Base-by-base conservation (phyloP, 1,140 invertebrate genomes). In the Nebria ingens region DNA sequence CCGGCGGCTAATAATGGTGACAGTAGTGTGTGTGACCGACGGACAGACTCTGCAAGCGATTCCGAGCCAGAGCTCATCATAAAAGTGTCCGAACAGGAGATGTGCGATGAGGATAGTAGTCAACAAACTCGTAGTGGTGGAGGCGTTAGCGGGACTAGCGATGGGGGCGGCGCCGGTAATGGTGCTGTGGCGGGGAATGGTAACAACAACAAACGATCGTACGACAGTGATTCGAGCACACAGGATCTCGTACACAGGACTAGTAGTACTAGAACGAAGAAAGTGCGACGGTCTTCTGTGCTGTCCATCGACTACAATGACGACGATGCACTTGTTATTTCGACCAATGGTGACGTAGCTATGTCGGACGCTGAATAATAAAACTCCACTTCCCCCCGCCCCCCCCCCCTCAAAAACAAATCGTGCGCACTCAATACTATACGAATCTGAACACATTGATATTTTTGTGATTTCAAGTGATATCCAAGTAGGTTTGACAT, bases 291-390 rank as follows among this genome's bases (percentile, higher is more conserved):
- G 59, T 79, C 80, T 38, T 84, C 80, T 15, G 80, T 85, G 3
- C 73, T 86, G 25, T 83, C 83, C 55, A 73, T 85, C 19, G 83
- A 86, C 68, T 84, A 84, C 67, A 84, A 84, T 63, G 82, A 81
- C 17, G 81, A 83, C 40, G 76, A 78, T 52, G 73, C 76, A 21
- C 67, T 75, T 57, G 69, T 78, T 55, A 71, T 76, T 66, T 64
- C 73, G 60, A 74, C 74, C 40, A 79, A 79, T 61, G 77, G 77
- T 54, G 77, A 79, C 59, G 76, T 70, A 49, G 62, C 75, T 57
- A 74, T 76, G 61, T 74, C 77, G 62, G 40, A 45, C 40, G 40
- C 40, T 17, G 40, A 45, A 17, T 45, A 45, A 17, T 29, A 13
- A 29, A 29, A 6, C 13, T n/a, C n/a, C n/a, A n/a, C n/a, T n/a